Evolutionary conservation across 2,113 vertebrate species (phyloP).

Genomic region (Platichthys flesus): DNA sequence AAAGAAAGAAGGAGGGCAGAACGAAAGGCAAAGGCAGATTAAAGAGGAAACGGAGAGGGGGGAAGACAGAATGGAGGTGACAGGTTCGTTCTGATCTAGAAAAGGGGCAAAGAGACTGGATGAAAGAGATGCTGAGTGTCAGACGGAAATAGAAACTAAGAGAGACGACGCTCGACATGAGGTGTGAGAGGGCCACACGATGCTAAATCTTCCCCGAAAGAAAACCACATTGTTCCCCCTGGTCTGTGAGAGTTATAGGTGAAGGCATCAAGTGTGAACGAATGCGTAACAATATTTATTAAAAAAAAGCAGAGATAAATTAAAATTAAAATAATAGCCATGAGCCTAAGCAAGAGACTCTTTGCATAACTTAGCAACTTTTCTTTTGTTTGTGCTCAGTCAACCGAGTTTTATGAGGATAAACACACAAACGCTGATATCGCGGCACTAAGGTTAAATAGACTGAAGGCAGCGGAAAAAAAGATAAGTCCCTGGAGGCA

Average conservation of each 20-base stretch:
- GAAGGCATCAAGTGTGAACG: conserved; percentile 4
- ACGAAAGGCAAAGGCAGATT: conserved; percentile 26
- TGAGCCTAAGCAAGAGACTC: background rate
- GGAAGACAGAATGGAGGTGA: conserved; percentile 27
- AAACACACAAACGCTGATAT: background rate
- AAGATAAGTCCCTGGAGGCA: conserved; percentile 33
- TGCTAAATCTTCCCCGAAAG: conserved; percentile 25
- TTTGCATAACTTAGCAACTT: background rate
- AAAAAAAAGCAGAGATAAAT: conserved; percentile 1
- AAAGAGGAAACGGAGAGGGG: conserved; percentile 40
- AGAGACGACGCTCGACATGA: conserved; percentile 29
- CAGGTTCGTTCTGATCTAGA: conserved; percentile 35
- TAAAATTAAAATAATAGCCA: conserved; percentile 25
- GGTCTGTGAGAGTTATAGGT: conserved; percentile 6
- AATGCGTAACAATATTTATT: conserved; percentile 30
- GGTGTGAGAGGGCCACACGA: conserved; percentile 42
- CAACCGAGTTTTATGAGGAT: conserved; percentile 8
- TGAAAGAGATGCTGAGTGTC: conserved; percentile 51
- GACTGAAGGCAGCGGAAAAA: conserved; percentile 17
- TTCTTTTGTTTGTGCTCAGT: background rate
- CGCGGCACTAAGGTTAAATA: conserved; percentile 10
- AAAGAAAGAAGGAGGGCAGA: conserved; percentile 4
- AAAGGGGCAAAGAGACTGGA: conserved; percentile 29
- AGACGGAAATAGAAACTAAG: conserved; percentile 51
- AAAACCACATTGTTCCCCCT: conserved; percentile 14